A percentile compares a stretch with the other conserved stretches of the same genome.
Conservation (phyloP, 2,888 invertebrate species). For the Willowsia nigromaculata region DNA sequence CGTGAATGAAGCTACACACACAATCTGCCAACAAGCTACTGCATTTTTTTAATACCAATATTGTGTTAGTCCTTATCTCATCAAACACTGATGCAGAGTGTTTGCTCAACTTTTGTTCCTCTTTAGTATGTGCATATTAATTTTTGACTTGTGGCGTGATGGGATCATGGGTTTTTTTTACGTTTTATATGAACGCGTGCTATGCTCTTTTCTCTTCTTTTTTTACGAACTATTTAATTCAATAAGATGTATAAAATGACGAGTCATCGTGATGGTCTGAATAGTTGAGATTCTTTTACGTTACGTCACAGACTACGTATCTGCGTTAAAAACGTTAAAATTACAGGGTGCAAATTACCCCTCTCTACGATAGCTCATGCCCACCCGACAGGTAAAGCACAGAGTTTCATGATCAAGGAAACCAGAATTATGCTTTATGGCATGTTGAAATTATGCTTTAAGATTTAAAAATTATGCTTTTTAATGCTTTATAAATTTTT, state of each 20-base stretch:
- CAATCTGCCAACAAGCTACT: constrained; percentile 6
- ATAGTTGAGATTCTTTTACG: constrained; percentile 6
- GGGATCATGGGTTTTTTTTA: background rate
- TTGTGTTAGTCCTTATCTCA: constrained; percentile 65
- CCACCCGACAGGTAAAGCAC: constrained; percentile 3
- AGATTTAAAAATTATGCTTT: too few species aligned
- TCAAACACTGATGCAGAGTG: constrained; percentile 58
- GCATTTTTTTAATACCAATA: constrained; percentile 60
- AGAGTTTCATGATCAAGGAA: too few species aligned
- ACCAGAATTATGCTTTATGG: too few species aligned
- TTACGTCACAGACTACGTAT: background rate
- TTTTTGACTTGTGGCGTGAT: constrained; percentile 56
- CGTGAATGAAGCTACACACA: constrained; percentile 13
- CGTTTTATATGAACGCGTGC: constrained; percentile 35
- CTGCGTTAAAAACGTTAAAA: background rate
- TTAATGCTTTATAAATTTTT: too few species aligned
- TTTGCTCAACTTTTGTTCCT: constrained; percentile 53
- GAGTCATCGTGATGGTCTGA: constrained; percentile 41
- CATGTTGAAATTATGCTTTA: too few species aligned
- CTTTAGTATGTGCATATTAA: constrained; percentile 72
- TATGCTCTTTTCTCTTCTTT: background rate
- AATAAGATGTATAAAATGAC: constrained; percentile 47
- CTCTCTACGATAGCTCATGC: too few species aligned
- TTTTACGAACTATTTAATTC: constrained; percentile 28
- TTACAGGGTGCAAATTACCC: constrained; percentile 18